Base-by-base conservation (phyloP, 92 coral and sea anemone species). In the Parazoanthus atlanticus region DNA sequence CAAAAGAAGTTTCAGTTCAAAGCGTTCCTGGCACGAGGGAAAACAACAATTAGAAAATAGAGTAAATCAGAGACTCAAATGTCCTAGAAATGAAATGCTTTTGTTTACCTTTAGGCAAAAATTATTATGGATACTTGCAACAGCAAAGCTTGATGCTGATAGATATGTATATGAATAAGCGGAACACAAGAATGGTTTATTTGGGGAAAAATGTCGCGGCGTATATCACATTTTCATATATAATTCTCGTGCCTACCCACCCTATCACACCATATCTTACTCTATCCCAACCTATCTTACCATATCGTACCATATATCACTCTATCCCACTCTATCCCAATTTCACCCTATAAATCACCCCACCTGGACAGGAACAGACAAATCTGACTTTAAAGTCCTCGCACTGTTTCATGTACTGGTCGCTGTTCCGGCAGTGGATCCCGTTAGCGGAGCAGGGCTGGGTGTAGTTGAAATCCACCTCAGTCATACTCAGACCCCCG, bases 381-480 rank as follows among this genome's bases (percentile, higher is more conserved):
- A 89, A 93, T 58, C 99, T 91, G 88, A 96, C 96, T 88, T 95
- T 96, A 31, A 96, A 96, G 78, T 96, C 97, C 40, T 96, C 95
- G 81, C 99, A 96, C 65, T 74, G 89, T 71, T 79, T 83, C 29
- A 56, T 70, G 67, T 76, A 73, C 76, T 96, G 98, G 5, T 96
- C 95, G 81, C 96, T 91, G 81, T 93, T 95, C 80, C 90, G 88
- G 41, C 99, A 96, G 43, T 81, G 88, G 81, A 96, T 86, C 58
- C 99, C 99, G 36, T 92, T 92, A 28, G 93, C 80, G 31, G 97
- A 88, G 69, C 99, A 96, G 74, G 91, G 88, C 86, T 75, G 83
- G 23, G 94, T 92, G 65, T 83, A 72, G 80, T 90, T 93, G 40
- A 95, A 43, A 36, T 95, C 96, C 26, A 95, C 89, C 81, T 96